Evolutionary conservation across 2,113 vertebrate species (phyloP).

Genomic region (Cyanistes caeruleus): DNA sequence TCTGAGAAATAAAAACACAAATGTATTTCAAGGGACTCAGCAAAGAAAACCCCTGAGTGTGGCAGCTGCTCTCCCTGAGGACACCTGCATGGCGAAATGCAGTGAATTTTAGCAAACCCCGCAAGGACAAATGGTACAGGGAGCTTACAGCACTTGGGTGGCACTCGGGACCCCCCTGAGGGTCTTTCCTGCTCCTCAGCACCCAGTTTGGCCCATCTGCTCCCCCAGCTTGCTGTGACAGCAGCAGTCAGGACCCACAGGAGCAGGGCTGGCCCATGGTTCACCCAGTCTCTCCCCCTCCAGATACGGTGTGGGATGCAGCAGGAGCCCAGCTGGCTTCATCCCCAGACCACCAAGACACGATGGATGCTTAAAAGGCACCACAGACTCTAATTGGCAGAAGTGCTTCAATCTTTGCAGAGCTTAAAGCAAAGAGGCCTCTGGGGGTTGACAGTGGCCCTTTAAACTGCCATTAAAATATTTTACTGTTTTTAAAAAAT

Average conservation of each 20-base stretch:
- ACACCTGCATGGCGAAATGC: background rate
- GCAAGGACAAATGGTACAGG: accelerated
- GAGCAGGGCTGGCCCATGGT: background rate
- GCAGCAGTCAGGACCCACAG: accelerated
- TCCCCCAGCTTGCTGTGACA: accelerated
- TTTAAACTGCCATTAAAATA: slow-evolving; percentile 65
- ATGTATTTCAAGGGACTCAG: background rate
- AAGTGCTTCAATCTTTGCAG: background rate
- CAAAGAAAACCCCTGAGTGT: background rate
- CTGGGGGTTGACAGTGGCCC: background rate
- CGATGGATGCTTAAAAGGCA: accelerated
- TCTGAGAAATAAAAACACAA: background rate
- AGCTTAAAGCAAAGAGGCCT: slow-evolving; percentile 40
- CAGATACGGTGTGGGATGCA: accelerated
- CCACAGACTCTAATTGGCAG: slow-evolving; percentile 13
- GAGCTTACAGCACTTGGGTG: accelerated
- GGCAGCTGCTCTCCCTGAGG: background rate
- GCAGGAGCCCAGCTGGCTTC: background rate
- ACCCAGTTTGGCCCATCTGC: background rate
- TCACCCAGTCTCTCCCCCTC: accelerated
- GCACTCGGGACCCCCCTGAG: accelerated
- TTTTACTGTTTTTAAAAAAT: slow-evolving; percentile 55
- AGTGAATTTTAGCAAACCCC: background rate
- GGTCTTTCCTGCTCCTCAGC: background rate
- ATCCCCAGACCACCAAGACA: background rate